Evolutionary conservation across 2,113 vertebrate genomes (phyloP).

Genomic region (Crocuta crocuta): DNA sequence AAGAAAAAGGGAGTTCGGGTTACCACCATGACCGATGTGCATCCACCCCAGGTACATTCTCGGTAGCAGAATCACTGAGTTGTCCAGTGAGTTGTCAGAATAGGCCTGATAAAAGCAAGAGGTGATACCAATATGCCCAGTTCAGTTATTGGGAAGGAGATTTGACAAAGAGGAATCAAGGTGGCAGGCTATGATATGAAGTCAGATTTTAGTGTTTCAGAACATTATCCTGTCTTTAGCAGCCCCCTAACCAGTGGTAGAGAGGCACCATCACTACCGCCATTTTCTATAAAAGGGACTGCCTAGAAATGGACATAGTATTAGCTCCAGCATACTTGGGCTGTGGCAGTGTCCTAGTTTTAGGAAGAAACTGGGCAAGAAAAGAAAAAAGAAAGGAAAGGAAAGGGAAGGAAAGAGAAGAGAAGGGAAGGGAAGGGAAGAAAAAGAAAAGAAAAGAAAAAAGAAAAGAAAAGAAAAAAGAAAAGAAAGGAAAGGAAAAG

Average conservation of each 20-base stretch:
- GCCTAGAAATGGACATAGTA: not conserved
- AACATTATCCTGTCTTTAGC: not conserved
- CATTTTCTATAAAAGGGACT: not conserved
- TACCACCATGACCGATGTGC: not conserved
- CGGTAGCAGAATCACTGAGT: no score
- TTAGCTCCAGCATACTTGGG: not conserved
- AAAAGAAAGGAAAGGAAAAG: no score
- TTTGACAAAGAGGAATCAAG: not conserved
- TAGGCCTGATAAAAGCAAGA: not conserved
- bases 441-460: no score
- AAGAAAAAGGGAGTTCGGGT: not conserved
- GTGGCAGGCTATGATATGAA: not conserved
- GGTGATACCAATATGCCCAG: not conserved
- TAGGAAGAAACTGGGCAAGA: not conserved
- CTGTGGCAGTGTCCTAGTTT: not conserved
- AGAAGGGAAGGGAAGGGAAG: no score
- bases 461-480: no score
- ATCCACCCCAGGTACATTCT: not conserved
- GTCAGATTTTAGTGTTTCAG: not conserved
- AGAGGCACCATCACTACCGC: not conserved
- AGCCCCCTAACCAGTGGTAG: not conserved
- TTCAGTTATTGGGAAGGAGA: not conserved
- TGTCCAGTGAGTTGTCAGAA: not conserved
- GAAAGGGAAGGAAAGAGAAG: no score
- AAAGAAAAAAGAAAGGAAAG: no score